Conservation (phyloP, 1,140 invertebrate species). For the Drosophila repletoides region DNA sequence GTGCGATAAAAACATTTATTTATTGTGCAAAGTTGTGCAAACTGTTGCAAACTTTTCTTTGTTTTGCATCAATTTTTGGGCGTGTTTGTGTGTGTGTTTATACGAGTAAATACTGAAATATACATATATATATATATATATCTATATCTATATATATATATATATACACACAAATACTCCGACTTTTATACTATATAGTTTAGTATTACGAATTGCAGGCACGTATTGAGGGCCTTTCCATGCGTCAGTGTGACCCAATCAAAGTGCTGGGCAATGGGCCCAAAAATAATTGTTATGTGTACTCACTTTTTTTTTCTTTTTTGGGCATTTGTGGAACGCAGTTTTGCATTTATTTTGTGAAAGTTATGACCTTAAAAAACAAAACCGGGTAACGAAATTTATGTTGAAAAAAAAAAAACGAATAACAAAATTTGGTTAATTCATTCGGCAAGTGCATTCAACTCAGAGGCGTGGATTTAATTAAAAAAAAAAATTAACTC, state of each 20-base stretch:
- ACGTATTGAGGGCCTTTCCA: constrained; percentile 46
- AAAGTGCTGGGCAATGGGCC: constrained; percentile 4
- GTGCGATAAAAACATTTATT: not conserved
- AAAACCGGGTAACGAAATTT: not conserved
- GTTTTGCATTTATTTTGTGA: constrained; percentile 70
- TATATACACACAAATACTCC: no score
- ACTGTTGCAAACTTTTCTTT: constrained; percentile 52
- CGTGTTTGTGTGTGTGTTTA: no score
- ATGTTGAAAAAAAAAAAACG: constrained; percentile 36
- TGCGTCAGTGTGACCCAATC: constrained; percentile 35
- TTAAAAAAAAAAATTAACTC: constrained; percentile 36
- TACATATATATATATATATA: constrained; percentile 24
- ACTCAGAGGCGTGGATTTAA: constrained; percentile 16
- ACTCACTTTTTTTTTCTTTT: constrained; percentile 25
- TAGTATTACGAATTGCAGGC: constrained; percentile 46
- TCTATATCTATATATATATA: constrained; percentile 16
- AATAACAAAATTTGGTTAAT: constrained; percentile 3
- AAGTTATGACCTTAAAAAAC: constrained; percentile 68
- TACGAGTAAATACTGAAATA: no score
- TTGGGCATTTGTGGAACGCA: constrained; percentile 56
- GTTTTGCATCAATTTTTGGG: no score
- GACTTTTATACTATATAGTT: no score
- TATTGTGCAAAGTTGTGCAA: constrained; percentile 38
- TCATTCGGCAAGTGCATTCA: constrained; percentile 33
- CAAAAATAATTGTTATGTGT: constrained; percentile 32